Base-by-base conservation (phyloP, 2,888 invertebrate genomes). In the Xylophagus ater region DNA sequence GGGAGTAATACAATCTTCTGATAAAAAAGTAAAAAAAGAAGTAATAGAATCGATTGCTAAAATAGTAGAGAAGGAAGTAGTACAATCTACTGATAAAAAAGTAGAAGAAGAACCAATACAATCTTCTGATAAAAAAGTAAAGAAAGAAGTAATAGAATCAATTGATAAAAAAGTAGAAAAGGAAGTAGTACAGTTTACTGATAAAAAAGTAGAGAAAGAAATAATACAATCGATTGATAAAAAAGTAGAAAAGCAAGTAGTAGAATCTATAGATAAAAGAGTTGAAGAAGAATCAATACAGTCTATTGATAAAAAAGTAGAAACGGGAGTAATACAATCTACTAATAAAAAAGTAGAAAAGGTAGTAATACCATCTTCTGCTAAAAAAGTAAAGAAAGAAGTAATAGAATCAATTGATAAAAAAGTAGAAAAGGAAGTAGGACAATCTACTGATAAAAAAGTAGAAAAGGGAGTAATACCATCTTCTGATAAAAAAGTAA, bases 371-470 rank as follows among this genome's bases (percentile, higher is more conserved):
- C 12, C 9, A n/a, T 8, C 2, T 29, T 13, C 29, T 4, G 17
- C 8, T 21, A 17, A 37, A 30, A 20, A 2, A 7, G 34, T 10
- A 20, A 18, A 17, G 9, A 18, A 37, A 20, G 3, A 26, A 29
- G 13, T 32, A 18, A 4, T 12, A 7, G 23, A 35, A 31, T 7
- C 15, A 17, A 8, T 19, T 24, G 26, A 33, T 3, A 61, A 59
- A 60, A 65, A 67, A 53, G 62, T 65, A 49, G 64, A 67, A 47
- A 67, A 66, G 41, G 58, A 68, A 45, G 66, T 12, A 7, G 4
- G 4, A 4, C 10, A 18, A 18, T 8, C 31, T 17, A 8, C 13
- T 14, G 4, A 5, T 19, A n/a, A 37, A 17, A 29, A 37, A 31
- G 13, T 10, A 34, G 38, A 18, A 7, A 23, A 8, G 18, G 17